Percentiles rank a stretch among this genome's conserved stretches.
Evolutionary conservation across 2,888 invertebrate species (phyloP).

Genomic region (Metopia argyrocephala): DNA sequence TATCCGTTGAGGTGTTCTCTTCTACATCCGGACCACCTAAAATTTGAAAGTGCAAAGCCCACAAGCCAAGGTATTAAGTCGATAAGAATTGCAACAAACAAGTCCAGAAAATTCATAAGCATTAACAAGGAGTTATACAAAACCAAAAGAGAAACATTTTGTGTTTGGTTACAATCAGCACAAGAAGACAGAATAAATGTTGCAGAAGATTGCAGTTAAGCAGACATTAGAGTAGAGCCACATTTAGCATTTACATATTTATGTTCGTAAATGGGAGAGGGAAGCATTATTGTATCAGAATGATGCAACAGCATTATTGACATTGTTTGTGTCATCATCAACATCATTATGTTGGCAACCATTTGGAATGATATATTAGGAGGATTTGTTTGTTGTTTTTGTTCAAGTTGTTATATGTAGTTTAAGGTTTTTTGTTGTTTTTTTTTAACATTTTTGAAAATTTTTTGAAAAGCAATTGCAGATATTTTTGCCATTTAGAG

Average conservation of each 20-base stretch:
- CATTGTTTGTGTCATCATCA: conserved; percentile 7
- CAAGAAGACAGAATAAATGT: not conserved
- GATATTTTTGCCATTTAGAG: not conserved
- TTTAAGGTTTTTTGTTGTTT: conserved; percentile 30
- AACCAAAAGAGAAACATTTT: too few species aligned
- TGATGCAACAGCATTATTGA: conserved; percentile 41
- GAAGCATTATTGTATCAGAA: conserved; percentile 38
- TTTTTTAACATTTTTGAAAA: conserved; percentile 3
- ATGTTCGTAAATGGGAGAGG: conserved; percentile 19
- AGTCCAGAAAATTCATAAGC: conserved; percentile 25
- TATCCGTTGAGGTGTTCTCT: conserved; percentile 78
- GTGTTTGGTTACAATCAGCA: not conserved
- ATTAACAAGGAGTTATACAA: conserved; percentile 25
- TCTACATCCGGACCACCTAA: conserved; percentile 78
- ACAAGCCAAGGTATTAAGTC: too few species aligned
- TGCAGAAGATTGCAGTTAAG: not conserved
- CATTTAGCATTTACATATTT: conserved; percentile 4
- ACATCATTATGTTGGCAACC: conserved; percentile 27
- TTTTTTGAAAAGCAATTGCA: conserved; percentile 13
- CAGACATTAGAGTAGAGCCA: not conserved
- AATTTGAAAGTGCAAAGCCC: conserved; percentile 10
- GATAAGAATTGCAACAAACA: not conserved
- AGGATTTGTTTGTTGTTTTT: not conserved
- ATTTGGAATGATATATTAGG: conserved; percentile 5
- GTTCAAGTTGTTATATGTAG: not conserved